Evolutionary conservation across 2,797 vertebrate genomes (phyloP).

Genomic region (Esox masquinongy): DNA sequence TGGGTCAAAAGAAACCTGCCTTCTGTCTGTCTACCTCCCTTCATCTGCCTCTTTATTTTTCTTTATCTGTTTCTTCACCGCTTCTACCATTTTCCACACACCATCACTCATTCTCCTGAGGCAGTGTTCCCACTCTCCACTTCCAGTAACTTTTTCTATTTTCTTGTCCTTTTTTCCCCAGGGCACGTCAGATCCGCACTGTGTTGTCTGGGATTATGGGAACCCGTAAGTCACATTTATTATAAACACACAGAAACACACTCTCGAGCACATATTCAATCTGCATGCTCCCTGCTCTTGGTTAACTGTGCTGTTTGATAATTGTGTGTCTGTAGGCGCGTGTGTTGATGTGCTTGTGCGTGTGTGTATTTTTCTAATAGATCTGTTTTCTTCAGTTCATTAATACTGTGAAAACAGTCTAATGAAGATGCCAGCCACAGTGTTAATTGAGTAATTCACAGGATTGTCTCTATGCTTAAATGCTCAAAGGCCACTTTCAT

Average conservation of each 20-base stretch:
- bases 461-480: slow-evolving; percentile 40
- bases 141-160: slow-evolving; percentile 63
- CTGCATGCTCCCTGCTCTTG: background rate
- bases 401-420: slow-evolving; percentile 16
- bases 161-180: slow-evolving; percentile 51
- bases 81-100: slow-evolving; percentile 54
- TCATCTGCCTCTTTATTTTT: slow-evolving; percentile 58
- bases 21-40: slow-evolving; percentile 41
- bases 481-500: slow-evolving; percentile 41
- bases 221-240: slow-evolving; percentile 84
- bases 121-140: slow-evolving; percentile 52
- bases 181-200: slow-evolving; percentile 93
- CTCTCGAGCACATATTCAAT: too few species aligned
- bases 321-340: slow-evolving; percentile 6
- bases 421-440: background rate
- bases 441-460: slow-evolving; percentile 47
- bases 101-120: slow-evolving; percentile 63
- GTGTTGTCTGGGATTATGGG: slow-evolving; percentile 93
- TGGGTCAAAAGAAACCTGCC: slow-evolving; percentile 3
- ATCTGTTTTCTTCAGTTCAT: slow-evolving; percentile 59
- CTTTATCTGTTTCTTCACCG: slow-evolving; percentile 62
- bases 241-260: background rate
- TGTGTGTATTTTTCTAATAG: slow-evolving; percentile 33
- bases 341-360: too few species aligned
- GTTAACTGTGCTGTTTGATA: background rate